Evolutionary conservation across 2,888 invertebrate species (phyloP).

Genomic region (Amaurobius ferox): DNA sequence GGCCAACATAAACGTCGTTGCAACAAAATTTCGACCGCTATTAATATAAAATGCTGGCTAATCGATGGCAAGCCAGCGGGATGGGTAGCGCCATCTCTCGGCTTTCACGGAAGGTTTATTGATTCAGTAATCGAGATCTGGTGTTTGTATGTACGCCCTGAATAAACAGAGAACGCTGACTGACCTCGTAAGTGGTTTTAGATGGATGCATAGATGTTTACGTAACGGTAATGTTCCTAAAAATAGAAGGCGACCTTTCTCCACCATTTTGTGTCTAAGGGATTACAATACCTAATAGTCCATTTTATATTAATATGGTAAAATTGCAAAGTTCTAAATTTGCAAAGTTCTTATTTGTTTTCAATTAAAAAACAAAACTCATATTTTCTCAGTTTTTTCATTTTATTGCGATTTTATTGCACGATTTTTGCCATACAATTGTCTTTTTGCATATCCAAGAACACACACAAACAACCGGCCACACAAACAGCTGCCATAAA

Average conservation of each 20-base stretch:
- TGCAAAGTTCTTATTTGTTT: too few species aligned
- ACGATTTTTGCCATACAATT: too few species aligned
- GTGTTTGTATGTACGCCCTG: constrained; percentile 22
- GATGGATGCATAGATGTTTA: constrained; percentile 20
- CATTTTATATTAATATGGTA: too few species aligned
- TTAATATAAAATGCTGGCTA: constrained; percentile 15
- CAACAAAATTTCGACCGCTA: constrained; percentile 18
- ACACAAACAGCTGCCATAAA: too few species aligned
- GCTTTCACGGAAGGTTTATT: constrained; percentile 19
- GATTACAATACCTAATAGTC: too few species aligned
- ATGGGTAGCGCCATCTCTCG: constrained; percentile 31
- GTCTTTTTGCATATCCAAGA: too few species aligned
- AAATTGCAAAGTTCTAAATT: too few species aligned
- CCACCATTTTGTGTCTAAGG: too few species aligned
- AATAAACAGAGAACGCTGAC: constrained; percentile 30
- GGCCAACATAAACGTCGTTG: not conserved
- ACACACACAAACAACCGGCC: too few species aligned
- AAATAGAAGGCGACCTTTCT: not conserved
- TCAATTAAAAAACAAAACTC: too few species aligned
- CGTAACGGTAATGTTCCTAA: not conserved
- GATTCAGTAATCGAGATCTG: constrained; percentile 8
- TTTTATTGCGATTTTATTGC: too few species aligned
- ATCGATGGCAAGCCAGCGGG: constrained; percentile 19
- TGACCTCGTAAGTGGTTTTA: constrained; percentile 31
- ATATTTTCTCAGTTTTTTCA: too few species aligned